Percentiles rank a stretch among this genome's conserved stretches.
Evolutionary conservation across 2,888 invertebrate genomes (phyloP).

Genomic region (Cheilosia scutellata): DNA sequence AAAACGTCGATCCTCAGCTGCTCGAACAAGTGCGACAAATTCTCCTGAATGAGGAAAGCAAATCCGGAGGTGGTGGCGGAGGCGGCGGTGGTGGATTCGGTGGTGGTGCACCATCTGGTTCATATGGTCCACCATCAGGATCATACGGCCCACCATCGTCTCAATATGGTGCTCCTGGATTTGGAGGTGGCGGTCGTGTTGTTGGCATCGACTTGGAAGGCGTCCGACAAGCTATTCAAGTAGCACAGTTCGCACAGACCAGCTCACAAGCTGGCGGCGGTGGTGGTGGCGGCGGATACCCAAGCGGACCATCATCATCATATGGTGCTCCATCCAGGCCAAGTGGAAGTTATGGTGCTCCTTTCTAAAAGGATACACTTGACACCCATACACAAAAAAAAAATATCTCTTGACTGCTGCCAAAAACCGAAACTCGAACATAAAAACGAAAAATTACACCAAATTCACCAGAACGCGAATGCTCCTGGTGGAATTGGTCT

Average conservation of each 20-base stretch:
- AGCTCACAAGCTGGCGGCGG: conserved; percentile 85
- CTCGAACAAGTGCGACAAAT: conserved; percentile 94
- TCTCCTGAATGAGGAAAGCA: conserved; percentile 91
- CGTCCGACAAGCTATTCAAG: conserved; percentile 94
- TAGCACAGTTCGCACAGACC: conserved; percentile 92
- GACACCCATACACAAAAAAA: conserved; percentile 4
- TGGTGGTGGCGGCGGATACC: conserved; percentile 83
- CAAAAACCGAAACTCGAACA: conserved; percentile 56
- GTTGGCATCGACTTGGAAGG: conserved; percentile 94
- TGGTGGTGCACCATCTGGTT: conserved; percentile 85
- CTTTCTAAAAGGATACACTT: conserved; percentile 79
- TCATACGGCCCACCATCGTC: conserved; percentile 89
- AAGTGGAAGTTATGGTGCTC: conserved; percentile 89
- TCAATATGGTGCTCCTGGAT: conserved; percentile 87
- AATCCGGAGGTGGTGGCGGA: conserved; percentile 85
- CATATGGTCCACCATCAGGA: conserved; percentile 86
- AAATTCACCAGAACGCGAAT: conserved; percentile 14
- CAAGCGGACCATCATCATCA: conserved; percentile 86
- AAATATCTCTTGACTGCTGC: conserved; percentile 55
- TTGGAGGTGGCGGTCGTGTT: conserved; percentile 84
- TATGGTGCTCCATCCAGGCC: conserved; percentile 87
- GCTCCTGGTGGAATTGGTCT: conserved; percentile 30
- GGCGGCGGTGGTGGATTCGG: conserved; percentile 84
- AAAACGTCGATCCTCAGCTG: conserved; percentile 91
- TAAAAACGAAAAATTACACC: conserved; percentile 48